Conservation (phyloP, 2,113 vertebrate genomes). For the Bufo bufo region DNA sequence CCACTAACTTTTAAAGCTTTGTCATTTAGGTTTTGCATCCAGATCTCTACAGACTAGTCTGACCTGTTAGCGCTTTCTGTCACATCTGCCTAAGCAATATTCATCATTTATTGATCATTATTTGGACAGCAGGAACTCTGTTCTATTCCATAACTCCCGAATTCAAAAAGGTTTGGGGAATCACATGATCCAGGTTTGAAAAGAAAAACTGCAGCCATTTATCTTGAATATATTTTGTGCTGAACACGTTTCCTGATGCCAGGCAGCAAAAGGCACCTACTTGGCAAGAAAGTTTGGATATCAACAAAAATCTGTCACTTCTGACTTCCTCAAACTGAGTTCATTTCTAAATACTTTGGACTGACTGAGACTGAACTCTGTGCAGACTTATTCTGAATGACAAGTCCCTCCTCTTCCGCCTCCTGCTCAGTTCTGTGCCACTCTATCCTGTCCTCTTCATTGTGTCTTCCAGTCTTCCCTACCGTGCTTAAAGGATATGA, state of each 20-base stretch:
- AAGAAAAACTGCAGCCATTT: neutral
- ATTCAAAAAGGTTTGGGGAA: neutral
- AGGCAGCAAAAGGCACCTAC: neutral
- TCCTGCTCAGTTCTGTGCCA: neutral
- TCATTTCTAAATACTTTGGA: neutral
- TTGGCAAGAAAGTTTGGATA: neutral
- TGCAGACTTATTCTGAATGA: neutral
- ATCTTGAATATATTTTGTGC: neutral
- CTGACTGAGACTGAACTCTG: neutral
- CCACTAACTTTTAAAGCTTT: neutral
- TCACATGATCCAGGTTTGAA: neutral
- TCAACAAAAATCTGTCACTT: constrained; percentile 20
- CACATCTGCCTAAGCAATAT: neutral
- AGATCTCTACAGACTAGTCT: neutral
- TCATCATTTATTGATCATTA: neutral
- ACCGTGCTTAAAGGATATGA: too few species aligned
- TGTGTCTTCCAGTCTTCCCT: neutral
- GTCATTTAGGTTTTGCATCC: neutral
- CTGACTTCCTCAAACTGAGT: neutral
- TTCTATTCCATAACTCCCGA: neutral
- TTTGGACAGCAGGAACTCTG: neutral
- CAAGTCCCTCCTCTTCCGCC: neutral
- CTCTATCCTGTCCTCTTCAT: too few species aligned
- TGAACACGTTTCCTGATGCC: neutral
- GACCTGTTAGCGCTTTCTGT: neutral